phyloP scores from a whole-genome alignment of 2,113 vertebrate genomes.

The Nestor notabilis region DNA sequence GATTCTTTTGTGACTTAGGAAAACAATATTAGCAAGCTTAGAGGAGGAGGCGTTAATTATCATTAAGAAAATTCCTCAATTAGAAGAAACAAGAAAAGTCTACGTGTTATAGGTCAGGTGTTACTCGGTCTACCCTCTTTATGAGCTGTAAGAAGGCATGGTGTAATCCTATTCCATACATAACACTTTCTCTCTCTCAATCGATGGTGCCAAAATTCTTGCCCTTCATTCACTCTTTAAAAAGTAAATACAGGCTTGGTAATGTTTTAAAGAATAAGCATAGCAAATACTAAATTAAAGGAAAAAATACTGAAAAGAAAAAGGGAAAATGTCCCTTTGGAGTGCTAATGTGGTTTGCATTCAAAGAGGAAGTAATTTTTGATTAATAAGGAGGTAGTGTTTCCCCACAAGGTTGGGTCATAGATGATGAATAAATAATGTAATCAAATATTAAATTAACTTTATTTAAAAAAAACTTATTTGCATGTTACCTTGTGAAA shows the following conservation, averaged over 20 bases:
- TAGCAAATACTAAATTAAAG: not conserved
- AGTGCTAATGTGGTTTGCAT: slow-evolving; percentile 46
- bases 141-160: not conserved
- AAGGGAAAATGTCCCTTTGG: slow-evolving; percentile 5
- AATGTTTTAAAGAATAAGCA: not conserved
- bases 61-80: not conserved
- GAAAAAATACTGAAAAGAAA: not conserved
- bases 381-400: slow-evolving; percentile 56
- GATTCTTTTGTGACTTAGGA: not conserved
- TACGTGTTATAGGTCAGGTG: fast-evolving
- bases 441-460: slow-evolving; percentile 65
- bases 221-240: not conserved
- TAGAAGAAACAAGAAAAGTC: not conserved
- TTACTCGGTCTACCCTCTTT: not conserved
- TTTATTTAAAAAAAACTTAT: slow-evolving; percentile 48
- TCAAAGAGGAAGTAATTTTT: slow-evolving; percentile 34
- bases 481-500: slow-evolving; percentile 47
- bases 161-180: not conserved
- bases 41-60: not conserved
- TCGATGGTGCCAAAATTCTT: not conserved
- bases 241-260: not conserved
- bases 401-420: slow-evolving; percentile 41
- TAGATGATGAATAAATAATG: slow-evolving; percentile 65
- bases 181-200: not conserved
- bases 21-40: not conserved